Evolutionary conservation across 2,797 vertebrate genomes (phyloP), one percentile per base, ranked within the genome.

Genomic region (Apogon talboti): DNA sequence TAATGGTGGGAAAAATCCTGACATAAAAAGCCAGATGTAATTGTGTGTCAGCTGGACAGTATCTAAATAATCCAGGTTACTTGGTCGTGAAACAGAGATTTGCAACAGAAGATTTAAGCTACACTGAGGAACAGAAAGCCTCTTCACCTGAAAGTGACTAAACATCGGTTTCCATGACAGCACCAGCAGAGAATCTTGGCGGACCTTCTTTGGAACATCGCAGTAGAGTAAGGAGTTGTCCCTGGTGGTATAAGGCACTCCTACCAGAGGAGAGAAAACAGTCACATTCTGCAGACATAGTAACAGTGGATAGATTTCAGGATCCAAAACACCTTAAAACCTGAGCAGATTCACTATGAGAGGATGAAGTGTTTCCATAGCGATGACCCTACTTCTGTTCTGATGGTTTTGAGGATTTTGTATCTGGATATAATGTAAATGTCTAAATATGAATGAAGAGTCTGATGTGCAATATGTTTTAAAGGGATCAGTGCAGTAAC

Each of bases 141-240:
- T 47, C 30, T 62, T 86, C 21, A 92, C 91, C 96, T 97, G 95
- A 81, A 98, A 98, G 74, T 95, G 96, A 92, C 96, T 94, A 78
- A 98, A 92, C 95, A 99, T 94, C 87, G 95, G 95, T 66, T 98
- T 98, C 96, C 96, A 98, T 0, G 96, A 95, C 83, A 98, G 85
- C 76, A 97, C 94, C 48, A 97, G 82, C 49, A 97, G 85, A n/a
- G 95, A 94, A 56, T 98, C 96, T 82, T 97, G 97, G 73, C 95
- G 94, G 58, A 98, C 84, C 89, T 98, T 97, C 91, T 93, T 96
- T 68, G 97, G 97, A 81, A 99, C 96, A 91, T 98, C 97, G 0
- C 96, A 98, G 92, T 97, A 99, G 57, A 99, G 95, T 55, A 99
- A 93, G 9, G 96, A 95, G 76, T 97, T 98, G 74, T 98, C 97